A percentile compares a stretch with the other conserved stretches of the same genome.
phyloP scores from a whole-genome alignment of 2,113 vertebrate species.

The Falcunculus frontatus region DNA sequence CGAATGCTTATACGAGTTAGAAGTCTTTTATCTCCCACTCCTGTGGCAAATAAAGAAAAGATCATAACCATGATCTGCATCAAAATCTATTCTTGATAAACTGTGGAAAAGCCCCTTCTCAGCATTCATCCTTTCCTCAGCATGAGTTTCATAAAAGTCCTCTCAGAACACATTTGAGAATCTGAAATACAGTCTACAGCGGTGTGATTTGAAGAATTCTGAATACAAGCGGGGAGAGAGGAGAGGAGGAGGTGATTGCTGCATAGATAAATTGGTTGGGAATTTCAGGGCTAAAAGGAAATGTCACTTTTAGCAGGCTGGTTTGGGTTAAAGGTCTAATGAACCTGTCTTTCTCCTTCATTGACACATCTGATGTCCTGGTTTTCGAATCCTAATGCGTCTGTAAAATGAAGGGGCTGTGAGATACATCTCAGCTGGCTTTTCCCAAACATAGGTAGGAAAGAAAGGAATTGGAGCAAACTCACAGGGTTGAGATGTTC shows the following conservation, averaged over 20 bases:
- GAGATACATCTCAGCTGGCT: background rate
- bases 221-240: background rate
- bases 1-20: accelerated
- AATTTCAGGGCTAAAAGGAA: background rate
- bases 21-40: background rate
- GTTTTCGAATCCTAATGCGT: background rate
- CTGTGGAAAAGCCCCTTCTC: background rate
- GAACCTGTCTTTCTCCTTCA: background rate
- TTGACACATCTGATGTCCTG: background rate
- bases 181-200: background rate
- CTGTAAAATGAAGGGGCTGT: background rate
- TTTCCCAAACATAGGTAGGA: background rate
- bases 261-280: background rate
- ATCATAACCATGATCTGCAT: background rate
- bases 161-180: background rate
- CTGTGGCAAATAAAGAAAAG: background rate
- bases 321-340: background rate
- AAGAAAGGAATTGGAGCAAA: background rate
- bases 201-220: background rate
- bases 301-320: background rate
- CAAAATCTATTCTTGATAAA: background rate
- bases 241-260: background rate
- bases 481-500: accelerated
- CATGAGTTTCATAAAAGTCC: background rate
- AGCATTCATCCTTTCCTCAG: background rate